phyloP scores from a whole-genome alignment of 2,797 vertebrate species.

The Coluber constrictor region DNA sequence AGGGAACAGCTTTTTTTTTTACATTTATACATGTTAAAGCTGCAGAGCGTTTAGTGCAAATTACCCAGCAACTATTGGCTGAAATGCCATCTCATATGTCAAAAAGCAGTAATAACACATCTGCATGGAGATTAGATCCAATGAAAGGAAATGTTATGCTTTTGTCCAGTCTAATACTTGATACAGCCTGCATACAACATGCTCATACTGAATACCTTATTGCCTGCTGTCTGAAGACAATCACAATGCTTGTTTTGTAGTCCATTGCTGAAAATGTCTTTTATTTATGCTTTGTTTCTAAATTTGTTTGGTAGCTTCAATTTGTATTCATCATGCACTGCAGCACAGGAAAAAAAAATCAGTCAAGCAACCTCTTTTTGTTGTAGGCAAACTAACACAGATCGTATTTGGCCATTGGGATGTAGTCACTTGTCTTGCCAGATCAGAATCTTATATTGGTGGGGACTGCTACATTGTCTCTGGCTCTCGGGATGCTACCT shows the following conservation, averaged over 20 bases:
- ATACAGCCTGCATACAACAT: neutral
- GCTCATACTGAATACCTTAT: neutral
- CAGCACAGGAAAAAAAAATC: neutral
- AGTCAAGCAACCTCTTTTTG: slow-evolving; percentile 30
- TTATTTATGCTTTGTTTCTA: slow-evolving; percentile 14
- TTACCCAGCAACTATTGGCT: neutral
- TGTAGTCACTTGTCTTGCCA: slow-evolving; percentile 93
- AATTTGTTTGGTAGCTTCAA: neutral
- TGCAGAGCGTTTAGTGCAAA: neutral
- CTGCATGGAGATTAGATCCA: neutral
- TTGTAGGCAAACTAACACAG: slow-evolving; percentile 92
- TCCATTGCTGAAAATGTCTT: neutral
- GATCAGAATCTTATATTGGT: slow-evolving; percentile 96
- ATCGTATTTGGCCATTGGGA: slow-evolving; percentile 99
- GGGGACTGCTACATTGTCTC: slow-evolving; percentile 98
- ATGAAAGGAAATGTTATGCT: neutral
- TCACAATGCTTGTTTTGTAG: neutral
- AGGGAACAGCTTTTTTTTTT: neutral
- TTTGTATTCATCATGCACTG: slow-evolving; percentile 5
- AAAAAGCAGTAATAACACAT: neutral
- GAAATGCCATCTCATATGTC: neutral
- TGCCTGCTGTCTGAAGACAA: neutral
- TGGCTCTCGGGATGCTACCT: slow-evolving; percentile 91
- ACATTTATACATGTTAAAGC: neutral
- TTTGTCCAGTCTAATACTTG: neutral